Conservation (phyloP, 2,888 invertebrate genomes). For the Oscheius onirici region DNA sequence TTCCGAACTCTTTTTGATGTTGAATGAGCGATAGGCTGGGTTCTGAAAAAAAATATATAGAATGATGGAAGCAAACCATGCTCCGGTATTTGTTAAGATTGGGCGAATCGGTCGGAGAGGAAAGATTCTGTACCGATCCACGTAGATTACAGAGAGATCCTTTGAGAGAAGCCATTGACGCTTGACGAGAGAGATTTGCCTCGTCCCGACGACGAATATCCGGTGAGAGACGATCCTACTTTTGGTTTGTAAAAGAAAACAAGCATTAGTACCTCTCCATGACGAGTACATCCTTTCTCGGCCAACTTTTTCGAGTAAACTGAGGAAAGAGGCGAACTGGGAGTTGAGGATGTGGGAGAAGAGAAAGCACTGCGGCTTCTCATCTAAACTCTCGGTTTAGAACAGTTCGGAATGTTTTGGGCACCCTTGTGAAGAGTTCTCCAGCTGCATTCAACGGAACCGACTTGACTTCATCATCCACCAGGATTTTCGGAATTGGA, state of each 20-base stretch:
- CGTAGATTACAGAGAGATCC: conserved; percentile 30
- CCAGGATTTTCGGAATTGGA: conserved; percentile 24
- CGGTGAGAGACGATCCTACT: conserved; percentile 30
- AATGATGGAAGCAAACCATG: conserved; percentile 21
- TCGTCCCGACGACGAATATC: conserved; percentile 30
- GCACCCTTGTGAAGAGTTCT: neutral
- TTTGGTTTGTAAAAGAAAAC: neutral
- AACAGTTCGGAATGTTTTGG: neutral
- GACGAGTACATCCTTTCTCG: conserved; percentile 32
- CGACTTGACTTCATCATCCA: conserved; percentile 6
- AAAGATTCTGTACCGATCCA: conserved; percentile 22
- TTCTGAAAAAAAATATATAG: conserved; percentile 22
- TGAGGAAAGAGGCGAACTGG: conserved; percentile 8
- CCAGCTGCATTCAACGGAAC: conserved; percentile 4
- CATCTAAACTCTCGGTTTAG: conserved; percentile 1
- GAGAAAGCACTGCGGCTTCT: conserved; percentile 22
- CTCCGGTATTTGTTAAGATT: conserved; percentile 30
- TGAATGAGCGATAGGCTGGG: conserved; percentile 33
- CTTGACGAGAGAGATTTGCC: conserved; percentile 23
- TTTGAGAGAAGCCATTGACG: conserved; percentile 27
- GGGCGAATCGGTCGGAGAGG: conserved; percentile 17
- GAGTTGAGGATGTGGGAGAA: conserved; percentile 10
- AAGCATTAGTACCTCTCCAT: conserved; percentile 18
- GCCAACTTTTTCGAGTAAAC: conserved; percentile 26
- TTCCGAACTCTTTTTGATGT: conserved; percentile 24